Percentiles rank a stretch among this genome's conserved stretches.
Conservation (phyloP, 2,888 invertebrate species). For the Sesia apiformis region DNA sequence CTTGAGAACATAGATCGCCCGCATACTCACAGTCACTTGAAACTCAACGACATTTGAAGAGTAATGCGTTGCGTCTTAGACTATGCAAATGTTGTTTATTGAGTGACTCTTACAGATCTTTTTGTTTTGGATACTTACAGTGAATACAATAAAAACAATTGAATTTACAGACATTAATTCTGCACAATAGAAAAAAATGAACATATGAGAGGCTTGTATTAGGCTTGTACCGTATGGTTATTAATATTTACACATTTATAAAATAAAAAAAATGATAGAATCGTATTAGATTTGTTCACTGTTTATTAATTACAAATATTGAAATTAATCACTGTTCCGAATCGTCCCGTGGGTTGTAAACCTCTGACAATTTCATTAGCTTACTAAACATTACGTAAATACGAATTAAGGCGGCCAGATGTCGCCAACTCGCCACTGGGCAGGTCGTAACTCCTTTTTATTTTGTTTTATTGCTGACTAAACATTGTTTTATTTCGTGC, state of each 20-base stretch:
- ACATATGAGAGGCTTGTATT: no score
- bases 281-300: no score
- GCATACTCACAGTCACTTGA: conserved; percentile 36
- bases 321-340: conserved; percentile 20
- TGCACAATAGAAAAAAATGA: no score
- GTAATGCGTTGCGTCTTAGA: conserved; percentile 19
- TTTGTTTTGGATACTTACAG: no score
- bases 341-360: conserved; percentile 18
- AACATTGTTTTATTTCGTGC: conserved; percentile 1
- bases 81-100: conserved; percentile 27
- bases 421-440: conserved; percentile 25
- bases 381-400: conserved; percentile 37
- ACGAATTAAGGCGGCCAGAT: conserved; percentile 38
- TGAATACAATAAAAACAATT: no score
- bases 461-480: conserved; percentile 38
- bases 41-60: not conserved
- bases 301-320: no score
- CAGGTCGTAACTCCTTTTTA: conserved; percentile 54
- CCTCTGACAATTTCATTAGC: conserved; percentile 45
- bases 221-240: no score
- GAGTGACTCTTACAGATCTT: no score
- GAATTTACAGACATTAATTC: no score
- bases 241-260: no score
- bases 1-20: conserved; percentile 36
- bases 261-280: no score